phyloP scores from a whole-genome alignment of 2,797 vertebrate species.

The Alcedo quadribrachys region DNA sequence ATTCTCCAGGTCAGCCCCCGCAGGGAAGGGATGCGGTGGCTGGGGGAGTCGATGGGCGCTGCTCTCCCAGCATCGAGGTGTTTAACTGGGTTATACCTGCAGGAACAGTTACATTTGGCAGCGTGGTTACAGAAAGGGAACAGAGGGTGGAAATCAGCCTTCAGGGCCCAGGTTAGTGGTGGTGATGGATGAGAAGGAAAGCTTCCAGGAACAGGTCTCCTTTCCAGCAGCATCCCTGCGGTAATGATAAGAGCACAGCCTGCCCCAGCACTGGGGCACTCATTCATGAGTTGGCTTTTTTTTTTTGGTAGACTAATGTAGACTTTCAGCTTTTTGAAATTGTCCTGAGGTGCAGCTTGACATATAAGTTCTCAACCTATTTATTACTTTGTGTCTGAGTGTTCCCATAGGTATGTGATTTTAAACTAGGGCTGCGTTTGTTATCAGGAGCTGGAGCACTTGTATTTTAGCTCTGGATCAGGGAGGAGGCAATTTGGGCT shows the following conservation, averaged over 20 bases:
- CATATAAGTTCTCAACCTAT: conserved; percentile 7
- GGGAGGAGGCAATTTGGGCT: not conserved
- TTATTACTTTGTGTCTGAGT: conserved; percentile 20
- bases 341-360: conserved; percentile 34
- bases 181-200: conserved; percentile 11
- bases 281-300: conserved; percentile 41
- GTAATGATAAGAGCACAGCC: not conserved
- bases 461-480: not conserved
- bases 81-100: not conserved
- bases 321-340: conserved; percentile 50
- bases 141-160: not conserved
- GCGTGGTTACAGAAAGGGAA: not conserved
- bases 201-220: not conserved
- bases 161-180: not conserved
- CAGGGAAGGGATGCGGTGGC: fast-evolving
- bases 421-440: conserved; percentile 16
- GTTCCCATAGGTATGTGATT: not conserved
- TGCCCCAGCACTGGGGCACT: not conserved
- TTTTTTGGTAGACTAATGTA: conserved; percentile 5
- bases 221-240: not conserved
- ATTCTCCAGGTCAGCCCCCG: not conserved
- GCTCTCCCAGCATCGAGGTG: fast-evolving
- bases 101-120: not conserved
- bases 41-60: fast-evolving
- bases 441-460: not conserved